phyloP scores from a whole-genome alignment of 2,888 invertebrate species.

The Cheilosia scutellata region DNA sequence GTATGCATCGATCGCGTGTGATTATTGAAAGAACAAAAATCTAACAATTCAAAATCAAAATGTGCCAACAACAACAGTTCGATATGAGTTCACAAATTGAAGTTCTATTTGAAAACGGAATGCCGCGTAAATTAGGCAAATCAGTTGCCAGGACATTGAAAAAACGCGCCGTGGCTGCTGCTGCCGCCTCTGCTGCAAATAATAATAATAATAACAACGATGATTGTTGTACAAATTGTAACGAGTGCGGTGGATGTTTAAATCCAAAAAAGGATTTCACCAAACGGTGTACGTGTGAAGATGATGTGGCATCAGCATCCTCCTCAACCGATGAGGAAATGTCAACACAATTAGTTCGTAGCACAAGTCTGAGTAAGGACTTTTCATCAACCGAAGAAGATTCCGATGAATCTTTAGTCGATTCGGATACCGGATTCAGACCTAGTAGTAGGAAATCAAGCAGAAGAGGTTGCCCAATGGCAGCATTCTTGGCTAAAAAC shows the following conservation, averaged over 20 bases:
- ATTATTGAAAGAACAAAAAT: conserved; percentile 16
- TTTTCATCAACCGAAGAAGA: conserved; percentile 35
- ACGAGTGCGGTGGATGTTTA: conserved; percentile 62
- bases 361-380: conserved; percentile 3
- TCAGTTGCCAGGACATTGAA: conserved; percentile 81
- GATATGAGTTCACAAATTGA: conserved; percentile 81
- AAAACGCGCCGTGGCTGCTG: conserved; percentile 78
- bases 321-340: conserved; percentile 35
- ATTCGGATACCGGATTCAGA: conserved; percentile 66
- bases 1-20: conserved; percentile 38
- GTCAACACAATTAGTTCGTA: conserved; percentile 31
- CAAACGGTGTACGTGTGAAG: conserved; percentile 48
- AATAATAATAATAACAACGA: conserved; percentile 24
- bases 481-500: conserved; percentile 24
- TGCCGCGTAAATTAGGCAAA: conserved; percentile 82
- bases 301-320: background rate
- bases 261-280: conserved; percentile 49
- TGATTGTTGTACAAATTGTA: conserved; percentile 61
- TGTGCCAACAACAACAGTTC: conserved; percentile 73
- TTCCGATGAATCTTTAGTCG: conserved; percentile 65
- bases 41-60: conserved; percentile 48
- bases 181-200: conserved; percentile 64
- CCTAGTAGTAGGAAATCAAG: conserved; percentile 57
- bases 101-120: conserved; percentile 81
- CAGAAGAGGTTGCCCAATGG: conserved; percentile 57